Evolutionary conservation across 1,140 invertebrate species (phyloP), one percentile per base, ranked within the genome.

Genomic region (Chelonus insularis): DNA sequence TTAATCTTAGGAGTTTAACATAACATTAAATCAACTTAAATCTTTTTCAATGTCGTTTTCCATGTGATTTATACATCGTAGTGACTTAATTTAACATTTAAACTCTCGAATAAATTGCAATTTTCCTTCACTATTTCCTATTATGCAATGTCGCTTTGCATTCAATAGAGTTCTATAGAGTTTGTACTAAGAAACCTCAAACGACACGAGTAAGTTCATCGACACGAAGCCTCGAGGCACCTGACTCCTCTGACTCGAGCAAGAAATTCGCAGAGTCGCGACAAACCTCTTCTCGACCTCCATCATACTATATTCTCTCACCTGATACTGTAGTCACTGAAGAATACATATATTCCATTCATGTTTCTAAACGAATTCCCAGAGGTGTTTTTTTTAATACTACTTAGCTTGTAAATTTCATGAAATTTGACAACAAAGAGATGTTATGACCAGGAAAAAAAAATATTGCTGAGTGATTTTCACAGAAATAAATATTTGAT

Each of bases 131-230:
- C 58, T 47, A 66, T 68, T 66, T 54, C 41, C 36, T 50, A 63
- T 71, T 69, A 65, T 67, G 68, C 69, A 69, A 72, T 64, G 48
- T 62, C 56, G 55, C 61, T 71, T 72, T 68, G 62, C 64, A 65
- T 71, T 71, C 57, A 62, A 60, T 60, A 45, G 64, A 51, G 47
- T 55, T 20, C 25, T 50, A 12, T 48, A 12, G 20, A 14, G 25
- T 34, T 21, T 47, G 36, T 48, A 58, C 25, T 21, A 41, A 51
- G 39, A 60, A 54, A 29, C 58, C 59, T 64, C 57, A 12, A 39
- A 29, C 50, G 48, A 52, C 55, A 61, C 29, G 9, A 43, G 58
- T 51, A 70, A 61, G 67, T 71, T 71, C 69, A 72, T 69, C 63
- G 70, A 70, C 70, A 70, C 63, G 52, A 45, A 18, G 32, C 61